Evolutionary conservation across 2,888 invertebrate genomes (phyloP), one percentile per base, ranked within the genome.

Genomic region (Scelioninae gen. 2): DNA sequence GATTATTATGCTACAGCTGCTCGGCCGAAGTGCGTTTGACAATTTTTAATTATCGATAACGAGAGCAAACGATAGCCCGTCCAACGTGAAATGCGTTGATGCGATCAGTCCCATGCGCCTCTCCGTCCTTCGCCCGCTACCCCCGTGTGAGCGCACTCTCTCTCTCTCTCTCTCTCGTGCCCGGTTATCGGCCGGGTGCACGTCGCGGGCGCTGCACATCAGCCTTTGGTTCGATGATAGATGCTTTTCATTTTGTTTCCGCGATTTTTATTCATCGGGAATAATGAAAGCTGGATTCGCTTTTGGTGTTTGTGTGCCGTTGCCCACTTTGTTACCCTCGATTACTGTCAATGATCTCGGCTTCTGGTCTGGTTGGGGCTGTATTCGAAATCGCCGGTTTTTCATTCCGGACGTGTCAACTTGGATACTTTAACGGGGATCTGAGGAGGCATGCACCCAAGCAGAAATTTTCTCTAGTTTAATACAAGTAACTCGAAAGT

Each of bases 21-120:
- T 6, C 73, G 53, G 37, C 77, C 81, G 80, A 84, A 81, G 82
- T 81, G 82, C 82, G 80, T 83, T 84, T 84, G 84, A 83, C 82
- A 82, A 83, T 83, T 84, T 84, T 84, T 83, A 81, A 83, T 85
- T 82, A 83, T 81, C 81, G 80, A 80, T 81, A 81, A 80, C 81
- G 79, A 80, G 77, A 76, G 69, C 72, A 73, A 77, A 69, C 65
- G 73, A 77, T 71, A 57, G 68, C 61, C 53, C 53, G 68, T 64
- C 41, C 63, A 37, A 52, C 57, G 65, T 72, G 64, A 71, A 71
- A 71, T 71, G 65, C 65, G 73, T 57, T 65, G 63, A 69, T 68
- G 73, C 73, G 64, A 73, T 73, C 73, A 73, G 73, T 63, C 73
- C 57, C 65, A 53, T 50, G 61, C 58, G 25, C 45, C 16, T 37